A percentile compares a stretch with the other conserved stretches of the same genome.
These are phyloP conservation scores for Lepisosteus osseus DNA, from an alignment of 2,113 vertebrate genomes.

Conservation along the genomic window DNA sequence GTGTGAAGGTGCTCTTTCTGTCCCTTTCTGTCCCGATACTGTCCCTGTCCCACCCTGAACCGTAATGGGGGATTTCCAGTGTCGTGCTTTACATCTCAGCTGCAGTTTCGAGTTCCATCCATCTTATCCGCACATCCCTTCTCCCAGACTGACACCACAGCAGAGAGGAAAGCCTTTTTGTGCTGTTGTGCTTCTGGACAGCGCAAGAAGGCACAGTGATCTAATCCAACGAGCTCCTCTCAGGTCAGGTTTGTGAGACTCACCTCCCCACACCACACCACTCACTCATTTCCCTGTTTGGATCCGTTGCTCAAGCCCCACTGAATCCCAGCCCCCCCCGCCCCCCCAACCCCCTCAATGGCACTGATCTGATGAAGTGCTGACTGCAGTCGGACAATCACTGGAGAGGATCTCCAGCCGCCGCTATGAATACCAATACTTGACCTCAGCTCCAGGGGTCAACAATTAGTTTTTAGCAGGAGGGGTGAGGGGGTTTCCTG, in stretches of 20 bases:
- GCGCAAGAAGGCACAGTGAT: neutral
- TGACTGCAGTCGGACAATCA: constrained; percentile 58
- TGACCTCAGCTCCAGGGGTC: constrained; percentile 69
- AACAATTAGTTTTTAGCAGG: constrained; percentile 69
- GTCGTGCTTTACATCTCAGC: too few species aligned
- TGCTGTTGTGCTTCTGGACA: too few species aligned
- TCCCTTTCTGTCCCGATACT: constrained; percentile 36
- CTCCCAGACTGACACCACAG: neutral
- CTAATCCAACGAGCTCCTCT: neutral
- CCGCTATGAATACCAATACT: constrained; percentile 69
- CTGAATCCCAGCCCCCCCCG: neutral
- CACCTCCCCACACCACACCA: neutral
- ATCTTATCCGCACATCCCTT: neutral
- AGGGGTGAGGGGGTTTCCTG: constrained; percentile 43
- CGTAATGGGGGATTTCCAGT: neutral
- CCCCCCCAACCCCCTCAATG: neutral
- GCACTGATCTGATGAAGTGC: constrained; percentile 49
- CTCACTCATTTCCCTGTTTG: neutral
- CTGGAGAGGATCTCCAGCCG: constrained; percentile 54
- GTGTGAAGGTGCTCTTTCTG: constrained; percentile 44
- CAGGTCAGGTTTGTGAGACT: too few species aligned
- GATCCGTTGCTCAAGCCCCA: neutral
- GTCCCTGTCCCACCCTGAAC: constrained; percentile 17
- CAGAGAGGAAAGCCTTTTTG: too few species aligned
- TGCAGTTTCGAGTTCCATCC: too few species aligned